Conservation (phyloP, 2,888 invertebrate species). For the Netelia virgata region DNA sequence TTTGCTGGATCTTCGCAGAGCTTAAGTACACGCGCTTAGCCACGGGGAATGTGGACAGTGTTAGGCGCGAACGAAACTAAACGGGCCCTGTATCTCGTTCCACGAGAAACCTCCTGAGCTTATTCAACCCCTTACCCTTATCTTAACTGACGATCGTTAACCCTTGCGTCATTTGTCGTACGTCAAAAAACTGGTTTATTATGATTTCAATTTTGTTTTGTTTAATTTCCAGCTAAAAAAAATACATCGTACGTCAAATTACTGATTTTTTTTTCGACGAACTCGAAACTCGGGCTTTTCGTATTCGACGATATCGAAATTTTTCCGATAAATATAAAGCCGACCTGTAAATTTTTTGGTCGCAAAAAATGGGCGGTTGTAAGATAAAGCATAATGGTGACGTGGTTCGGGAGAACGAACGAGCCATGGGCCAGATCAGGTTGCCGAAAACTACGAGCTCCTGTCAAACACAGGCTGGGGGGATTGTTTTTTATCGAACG, state of each 20-base stretch:
- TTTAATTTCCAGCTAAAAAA: too few relatives aligned
- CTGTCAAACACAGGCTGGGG: slow-evolving; percentile 19
- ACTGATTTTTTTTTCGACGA: not conserved
- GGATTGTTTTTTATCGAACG: not conserved
- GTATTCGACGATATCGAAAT: too few relatives aligned
- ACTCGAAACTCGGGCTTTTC: not conserved
- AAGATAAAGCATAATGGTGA: too few relatives aligned
- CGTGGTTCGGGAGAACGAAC: not conserved
- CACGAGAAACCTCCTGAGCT: slow-evolving; percentile 13
- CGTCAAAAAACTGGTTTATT: too few relatives aligned
- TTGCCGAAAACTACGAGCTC: slow-evolving; percentile 7
- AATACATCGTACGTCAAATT: too few relatives aligned
- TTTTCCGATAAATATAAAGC: too few relatives aligned
- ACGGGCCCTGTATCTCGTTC: slow-evolving; percentile 21
- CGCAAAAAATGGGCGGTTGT: not conserved
- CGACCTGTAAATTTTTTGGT: not conserved
- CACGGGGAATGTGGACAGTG: slow-evolving; percentile 15
- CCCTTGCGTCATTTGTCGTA: not conserved
- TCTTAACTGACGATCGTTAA: slow-evolving; percentile 23
- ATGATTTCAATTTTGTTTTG: too few relatives aligned
- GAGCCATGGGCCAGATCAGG: not conserved
- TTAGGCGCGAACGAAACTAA: not conserved
- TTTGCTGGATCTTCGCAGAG: slow-evolving; percentile 34
- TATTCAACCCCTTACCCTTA: slow-evolving; percentile 44
- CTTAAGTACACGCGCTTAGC: slow-evolving; percentile 8